Percentiles rank a stretch among this genome's conserved stretches.
phyloP scores from a whole-genome alignment of 2,113 vertebrate genomes.

The Thalassoma bifasciatum region DNA sequence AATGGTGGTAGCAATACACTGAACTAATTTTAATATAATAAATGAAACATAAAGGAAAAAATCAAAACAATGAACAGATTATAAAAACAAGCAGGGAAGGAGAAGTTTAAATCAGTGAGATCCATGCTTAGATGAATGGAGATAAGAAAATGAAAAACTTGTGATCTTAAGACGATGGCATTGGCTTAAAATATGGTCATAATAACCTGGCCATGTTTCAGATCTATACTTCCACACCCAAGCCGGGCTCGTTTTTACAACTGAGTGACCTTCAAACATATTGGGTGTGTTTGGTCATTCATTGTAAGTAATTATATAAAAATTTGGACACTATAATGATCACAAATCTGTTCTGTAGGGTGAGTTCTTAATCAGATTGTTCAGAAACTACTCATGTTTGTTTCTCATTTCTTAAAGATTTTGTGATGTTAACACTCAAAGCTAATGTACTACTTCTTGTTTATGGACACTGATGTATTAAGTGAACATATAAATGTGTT shows the following conservation, averaged over 20 bases:
- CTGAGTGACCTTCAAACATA: background rate
- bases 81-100: too few relatives aligned
- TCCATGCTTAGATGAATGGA: background rate
- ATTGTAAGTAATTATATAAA: background rate
- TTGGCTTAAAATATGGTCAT: too few relatives aligned
- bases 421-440: too few relatives aligned
- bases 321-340: background rate
- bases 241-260: background rate
- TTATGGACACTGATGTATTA: too few relatives aligned
- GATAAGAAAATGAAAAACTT: background rate
- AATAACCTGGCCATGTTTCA: too few relatives aligned
- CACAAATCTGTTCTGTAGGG: background rate
- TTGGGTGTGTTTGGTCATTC: conserved; percentile 8
- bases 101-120: background rate
- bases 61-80: too few relatives aligned
- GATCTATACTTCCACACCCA: conserved; percentile 7
- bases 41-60: too few relatives aligned
- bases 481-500: too few relatives aligned
- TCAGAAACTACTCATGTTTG: too few relatives aligned
- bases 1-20: background rate
- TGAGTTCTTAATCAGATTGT: background rate
- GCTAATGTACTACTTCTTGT: too few relatives aligned
- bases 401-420: too few relatives aligned
- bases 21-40: background rate
- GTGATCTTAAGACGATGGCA: background rate